Conservation (phyloP, 2,797 vertebrate species). For the Hybognathus amarus region DNA sequence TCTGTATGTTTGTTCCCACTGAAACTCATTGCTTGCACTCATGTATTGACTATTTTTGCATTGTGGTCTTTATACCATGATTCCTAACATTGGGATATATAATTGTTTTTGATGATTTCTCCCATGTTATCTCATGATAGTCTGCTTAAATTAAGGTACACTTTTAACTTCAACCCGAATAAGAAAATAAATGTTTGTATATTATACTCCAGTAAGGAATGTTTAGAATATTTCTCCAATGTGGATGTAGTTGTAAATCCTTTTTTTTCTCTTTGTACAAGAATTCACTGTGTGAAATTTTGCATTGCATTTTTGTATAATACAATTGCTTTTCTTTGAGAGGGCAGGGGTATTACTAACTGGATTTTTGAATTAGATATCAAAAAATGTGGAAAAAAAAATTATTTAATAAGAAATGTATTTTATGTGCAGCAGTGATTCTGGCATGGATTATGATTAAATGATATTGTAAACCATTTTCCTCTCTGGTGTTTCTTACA, state of each 20-base stretch:
- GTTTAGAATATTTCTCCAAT: constrained; percentile 72
- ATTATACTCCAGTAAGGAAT: constrained; percentile 74
- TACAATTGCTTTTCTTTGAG: constrained; percentile 66
- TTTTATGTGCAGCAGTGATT: constrained; percentile 68
- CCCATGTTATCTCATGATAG: constrained; percentile 64
- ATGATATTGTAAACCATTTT: constrained; percentile 62
- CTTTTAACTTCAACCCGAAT: constrained; percentile 59
- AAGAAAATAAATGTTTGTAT: constrained; percentile 61
- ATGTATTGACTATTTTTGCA: constrained; percentile 44
- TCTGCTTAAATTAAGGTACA: constrained; percentile 70
- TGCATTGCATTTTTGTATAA: constrained; percentile 72
- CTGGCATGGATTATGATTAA: constrained; percentile 70
- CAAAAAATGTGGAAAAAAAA: constrained; percentile 55
- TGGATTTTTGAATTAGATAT: constrained; percentile 64
- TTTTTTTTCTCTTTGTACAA: constrained; percentile 63
- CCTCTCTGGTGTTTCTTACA: constrained; percentile 7
- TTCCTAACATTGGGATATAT: constrained; percentile 59
- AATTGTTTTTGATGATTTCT: constrained; percentile 65
- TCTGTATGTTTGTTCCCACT: constrained; percentile 55
- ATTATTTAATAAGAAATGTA: constrained; percentile 65
- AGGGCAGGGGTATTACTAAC: constrained; percentile 55
- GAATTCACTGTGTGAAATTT: constrained; percentile 74
- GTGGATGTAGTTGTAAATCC: constrained; percentile 68
- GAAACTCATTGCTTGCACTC: constrained; percentile 58
- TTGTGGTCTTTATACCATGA: constrained; percentile 55